A percentile compares a stretch with the other conserved stretches of the same genome.
Conservation (phyloP, 2,113 vertebrate genomes). For the Passer domesticus region DNA sequence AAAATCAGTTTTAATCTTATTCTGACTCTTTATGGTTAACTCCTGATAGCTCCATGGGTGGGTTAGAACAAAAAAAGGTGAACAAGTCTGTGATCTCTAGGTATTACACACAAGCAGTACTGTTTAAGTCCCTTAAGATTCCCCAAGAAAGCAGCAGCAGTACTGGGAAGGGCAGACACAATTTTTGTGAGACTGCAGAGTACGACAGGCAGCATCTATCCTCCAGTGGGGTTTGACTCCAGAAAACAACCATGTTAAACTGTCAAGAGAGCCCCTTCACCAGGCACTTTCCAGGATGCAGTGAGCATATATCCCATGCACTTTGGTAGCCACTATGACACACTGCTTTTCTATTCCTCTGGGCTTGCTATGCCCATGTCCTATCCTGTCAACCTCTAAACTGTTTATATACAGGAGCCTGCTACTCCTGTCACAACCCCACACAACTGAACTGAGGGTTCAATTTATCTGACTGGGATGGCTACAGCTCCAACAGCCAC, state of each 20-base stretch:
- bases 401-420: not conserved
- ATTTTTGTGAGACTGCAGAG: not conserved
- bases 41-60: not conserved
- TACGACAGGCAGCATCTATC: not conserved
- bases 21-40: not conserved
- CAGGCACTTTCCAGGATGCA: not conserved
- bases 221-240: not conserved
- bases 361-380: not conserved
- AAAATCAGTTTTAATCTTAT: not conserved
- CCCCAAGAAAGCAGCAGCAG: not conserved
- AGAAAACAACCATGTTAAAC: not conserved
- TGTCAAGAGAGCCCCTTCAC: not conserved
- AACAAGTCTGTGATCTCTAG: not conserved
- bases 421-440: not conserved
- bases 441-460: not conserved
- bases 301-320: accelerated
- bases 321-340: not conserved
- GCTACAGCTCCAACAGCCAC: not conserved
- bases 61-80: not conserved
- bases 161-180: not conserved
- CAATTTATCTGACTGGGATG: not conserved
- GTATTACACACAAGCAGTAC: not conserved
- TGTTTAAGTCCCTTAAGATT: not conserved
- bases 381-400: not conserved
- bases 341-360: not conserved